Base-by-base conservation (phyloP, 2,888 invertebrate species). In the Eucera pruinosa region DNA sequence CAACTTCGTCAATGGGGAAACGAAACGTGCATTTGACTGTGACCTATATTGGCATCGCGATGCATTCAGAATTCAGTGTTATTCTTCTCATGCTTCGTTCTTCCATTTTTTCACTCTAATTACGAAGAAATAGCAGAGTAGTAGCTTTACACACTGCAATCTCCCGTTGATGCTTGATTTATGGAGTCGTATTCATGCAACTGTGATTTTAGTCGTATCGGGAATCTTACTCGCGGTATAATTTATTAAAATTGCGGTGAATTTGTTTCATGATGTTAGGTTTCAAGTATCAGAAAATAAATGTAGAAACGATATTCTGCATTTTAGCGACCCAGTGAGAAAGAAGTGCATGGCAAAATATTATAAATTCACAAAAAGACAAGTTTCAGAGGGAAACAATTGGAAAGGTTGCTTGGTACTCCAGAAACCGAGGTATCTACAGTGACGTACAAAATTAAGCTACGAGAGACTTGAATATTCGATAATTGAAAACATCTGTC, bases 21-120 rank as follows among this genome's bases (percentile, higher is more conserved):
- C 41, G 15, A 27, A 50, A 41, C 45, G 64, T 18, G 41, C 25
- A 50, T 73, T 45, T 52, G 52, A 30, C 52, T n/a, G 18, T 23
- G 58, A 33, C 39, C 58, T 43, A 9, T n/a, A 15, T n/a, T 23
- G 15, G 47, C 25, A 15, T 15, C 48, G 36, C n/a, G 25, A 39
- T 47, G 2, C 20, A 9, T 9, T 36, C 5, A 30, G 36, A 33
- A 47, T 52, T 45, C 52, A 30, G 23, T 20, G 11, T 6, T 20
- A 36, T 30, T 5, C 39, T 27, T 36, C 50, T 3, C 36, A 2
- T 2, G 48, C 62, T 3, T 23, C 33, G 47, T 39, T 39, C 25
- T 4, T 1, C 18, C 20, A n/a, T 30, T 18, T 15, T 15, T 1
- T 7, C 25, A 9, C 1, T 2, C 15, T 15, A 2, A 41, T 20